A percentile compares a stretch with the other conserved stretches of the same genome.
Evolutionary conservation across 2,888 invertebrate genomes (phyloP).

Genomic region (Drosophila greeni): DNA sequence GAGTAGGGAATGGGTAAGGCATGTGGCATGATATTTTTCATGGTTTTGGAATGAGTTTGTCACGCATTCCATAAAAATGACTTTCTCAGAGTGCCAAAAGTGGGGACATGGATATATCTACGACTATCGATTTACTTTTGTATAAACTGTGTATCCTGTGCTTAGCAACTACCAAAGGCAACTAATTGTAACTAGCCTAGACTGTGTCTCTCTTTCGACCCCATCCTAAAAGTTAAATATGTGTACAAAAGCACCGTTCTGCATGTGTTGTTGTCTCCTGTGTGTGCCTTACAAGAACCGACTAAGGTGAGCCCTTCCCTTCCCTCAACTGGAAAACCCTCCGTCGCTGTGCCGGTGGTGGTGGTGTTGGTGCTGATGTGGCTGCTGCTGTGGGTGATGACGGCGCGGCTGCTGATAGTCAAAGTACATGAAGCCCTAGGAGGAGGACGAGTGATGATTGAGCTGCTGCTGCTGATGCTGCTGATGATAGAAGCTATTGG

Average conservation of each 20-base stretch:
- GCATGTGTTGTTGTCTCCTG: background rate
- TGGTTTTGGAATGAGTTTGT: background rate
- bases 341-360: slow-evolving; percentile 12
- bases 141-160: slow-evolving; percentile 48
- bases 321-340: slow-evolving; percentile 41
- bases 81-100: background rate
- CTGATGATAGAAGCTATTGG: slow-evolving; percentile 63
- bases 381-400: slow-evolving; percentile 15
- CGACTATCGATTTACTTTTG: slow-evolving; percentile 28
- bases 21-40: background rate
- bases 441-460: slow-evolving; percentile 77
- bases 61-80: background rate
- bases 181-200: slow-evolving; percentile 71
- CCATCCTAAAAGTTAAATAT: slow-evolving; percentile 13
- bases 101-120: background rate
- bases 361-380: slow-evolving; percentile 6
- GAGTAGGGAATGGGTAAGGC: background rate
- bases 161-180: slow-evolving; percentile 68
- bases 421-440: slow-evolving; percentile 78
- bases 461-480: slow-evolving; percentile 55
- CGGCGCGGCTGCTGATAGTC: slow-evolving; percentile 60
- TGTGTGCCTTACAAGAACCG: slow-evolving; percentile 14
- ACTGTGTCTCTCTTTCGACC: slow-evolving; percentile 17
- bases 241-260: slow-evolving; percentile 39
- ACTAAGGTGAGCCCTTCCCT: background rate